Base-by-base conservation (phyloP, 2,113 vertebrate species). In the Oreochromis niloticus region DNA sequence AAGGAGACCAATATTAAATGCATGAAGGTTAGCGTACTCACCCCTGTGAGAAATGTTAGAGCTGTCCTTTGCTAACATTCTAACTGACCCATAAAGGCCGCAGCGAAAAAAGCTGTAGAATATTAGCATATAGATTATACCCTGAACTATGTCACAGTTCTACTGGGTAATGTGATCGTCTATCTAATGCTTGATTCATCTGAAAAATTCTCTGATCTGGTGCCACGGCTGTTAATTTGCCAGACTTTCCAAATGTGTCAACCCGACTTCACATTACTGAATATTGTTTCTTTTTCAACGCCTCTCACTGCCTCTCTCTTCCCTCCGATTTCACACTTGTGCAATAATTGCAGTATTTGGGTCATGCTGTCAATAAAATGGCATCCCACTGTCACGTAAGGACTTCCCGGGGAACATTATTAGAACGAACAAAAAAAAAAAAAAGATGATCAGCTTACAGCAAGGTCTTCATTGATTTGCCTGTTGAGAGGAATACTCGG, bases 81-180 rank as follows among this genome's bases (percentile, higher is more conserved):
- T 88, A 36, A 68, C 66, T 86, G 90, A 94, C 91, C 90, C 88
- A 81, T 89, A 83, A 89, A 92, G 86, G 85, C 50, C n/a, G 2
- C 48, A 16, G 46, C 54, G 24, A 55, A 85, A 88, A 84, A 68
- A 79, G 63, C 48, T 48, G 59, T 83, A 4, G 17, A 84, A 83
- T 88, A 94, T 94, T 93, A 92, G 90, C 93, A 94, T 94, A 93
- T 94, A 94, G 90, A 95, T 94, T 87, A 89, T 91, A 89, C 54
- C 39, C 46, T 82, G 68, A 89, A 92, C 87, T 88, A 84, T 92
- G 86, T 93, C 82, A 85, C 80, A 59, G 88, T 81, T 84, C 68
- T 80, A 59, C 68, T 50, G 73, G 3, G 17, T 92, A 90, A 91
- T 88, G 66, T 85, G 85, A 91, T 87, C 17, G 73, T 83, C 84